Evolutionary conservation across 92 coral and sea anemone genomes (phyloP).

Genomic region (Ricordea florida): DNA sequence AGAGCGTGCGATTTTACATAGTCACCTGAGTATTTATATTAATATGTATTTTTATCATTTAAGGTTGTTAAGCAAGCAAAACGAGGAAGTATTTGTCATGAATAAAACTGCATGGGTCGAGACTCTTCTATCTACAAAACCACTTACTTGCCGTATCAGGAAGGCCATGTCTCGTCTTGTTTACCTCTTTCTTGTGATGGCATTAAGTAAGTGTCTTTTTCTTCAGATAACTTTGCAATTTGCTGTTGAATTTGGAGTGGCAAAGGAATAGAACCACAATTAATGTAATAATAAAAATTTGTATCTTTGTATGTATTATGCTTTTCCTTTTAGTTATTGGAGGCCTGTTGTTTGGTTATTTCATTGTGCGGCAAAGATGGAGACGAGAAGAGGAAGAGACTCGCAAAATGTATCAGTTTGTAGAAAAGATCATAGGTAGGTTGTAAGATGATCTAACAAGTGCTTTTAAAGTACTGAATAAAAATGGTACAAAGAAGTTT

Average conservation of each 20-base stretch:
- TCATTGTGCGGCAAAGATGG: slow-evolving; percentile 93
- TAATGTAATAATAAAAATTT: neutral
- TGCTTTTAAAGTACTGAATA: no score
- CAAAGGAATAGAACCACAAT: neutral
- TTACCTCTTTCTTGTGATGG: slow-evolving; percentile 40
- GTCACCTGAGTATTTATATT: neutral
- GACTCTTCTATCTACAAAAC: slow-evolving; percentile 65
- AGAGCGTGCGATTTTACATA: no score
- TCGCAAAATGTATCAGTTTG: slow-evolving; percentile 84
- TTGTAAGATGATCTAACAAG: neutral
- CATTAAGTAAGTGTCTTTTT: slow-evolving; percentile 85
- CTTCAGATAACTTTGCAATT: neutral
- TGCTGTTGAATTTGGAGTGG: neutral
- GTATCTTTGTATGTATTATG: neutral
- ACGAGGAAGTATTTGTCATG: neutral
- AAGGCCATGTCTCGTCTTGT: slow-evolving; percentile 79
- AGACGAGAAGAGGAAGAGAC: slow-evolving; percentile 88
- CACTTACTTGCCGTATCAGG: slow-evolving; percentile 78
- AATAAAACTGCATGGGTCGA: slow-evolving; percentile 27
- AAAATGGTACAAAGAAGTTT: no score
- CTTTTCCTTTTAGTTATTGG: slow-evolving; percentile 47
- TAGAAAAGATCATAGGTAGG: slow-evolving; percentile 92
- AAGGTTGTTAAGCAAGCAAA: slow-evolving; percentile 21
- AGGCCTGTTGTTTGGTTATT: slow-evolving; percentile 62
- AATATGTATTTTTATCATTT: neutral